These are phyloP conservation scores for Natator depressus DNA, from an alignment of 2,113 vertebrate species.

Conservation along the genomic window DNA sequence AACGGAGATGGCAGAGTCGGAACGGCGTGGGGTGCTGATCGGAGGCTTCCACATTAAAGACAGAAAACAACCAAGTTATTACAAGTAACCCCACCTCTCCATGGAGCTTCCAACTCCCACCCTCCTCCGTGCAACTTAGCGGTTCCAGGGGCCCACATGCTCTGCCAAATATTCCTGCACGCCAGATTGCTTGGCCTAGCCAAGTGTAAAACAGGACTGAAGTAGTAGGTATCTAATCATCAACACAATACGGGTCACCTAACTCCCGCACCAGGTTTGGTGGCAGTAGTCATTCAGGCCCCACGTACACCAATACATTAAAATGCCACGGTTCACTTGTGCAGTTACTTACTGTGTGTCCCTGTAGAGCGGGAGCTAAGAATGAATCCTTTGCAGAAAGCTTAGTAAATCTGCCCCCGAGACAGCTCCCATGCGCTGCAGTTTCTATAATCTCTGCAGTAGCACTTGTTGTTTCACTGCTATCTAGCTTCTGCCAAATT, in stretches of 20 bases:
- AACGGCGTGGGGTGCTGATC: slow-evolving; percentile 92
- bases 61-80: slow-evolving; percentile 4
- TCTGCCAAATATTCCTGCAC: not conserved
- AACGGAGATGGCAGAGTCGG: slow-evolving; percentile 95
- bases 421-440: slow-evolving; percentile 29
- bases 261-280: not conserved
- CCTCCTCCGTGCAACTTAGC: not conserved
- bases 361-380: not conserved
- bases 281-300: not conserved
- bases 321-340: not conserved
- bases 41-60: slow-evolving; percentile 83
- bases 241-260: not conserved
- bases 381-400: slow-evolving; percentile 37
- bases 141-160: not conserved
- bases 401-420: slow-evolving; percentile 10
- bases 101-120: not conserved
- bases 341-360: slow-evolving; percentile 18
- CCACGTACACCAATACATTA: not conserved
- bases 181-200: not conserved
- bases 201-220: not conserved
- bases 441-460: slow-evolving; percentile 28
- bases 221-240: not conserved
- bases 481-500: slow-evolving; percentile 77
- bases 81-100: not conserved
- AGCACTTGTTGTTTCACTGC: slow-evolving; percentile 66